Evolutionary conservation across 2,113 vertebrate species (phyloP).

Genomic region (Silurus asotus): DNA sequence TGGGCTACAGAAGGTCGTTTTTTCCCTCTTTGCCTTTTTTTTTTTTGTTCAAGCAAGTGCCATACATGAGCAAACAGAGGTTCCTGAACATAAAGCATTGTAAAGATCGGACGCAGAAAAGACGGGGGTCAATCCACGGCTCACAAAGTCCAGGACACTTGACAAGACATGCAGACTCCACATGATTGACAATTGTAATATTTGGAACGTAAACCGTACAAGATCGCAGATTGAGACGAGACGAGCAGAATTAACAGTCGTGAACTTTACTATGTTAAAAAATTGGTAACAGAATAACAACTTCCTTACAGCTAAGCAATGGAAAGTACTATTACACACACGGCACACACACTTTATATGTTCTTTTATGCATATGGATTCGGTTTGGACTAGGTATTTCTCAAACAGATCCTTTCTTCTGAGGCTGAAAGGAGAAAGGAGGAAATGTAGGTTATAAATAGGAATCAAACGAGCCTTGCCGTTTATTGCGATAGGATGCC

Average conservation of each 20-base stretch:
- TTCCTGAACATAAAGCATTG: slow-evolving; percentile 30
- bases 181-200: slow-evolving; percentile 62
- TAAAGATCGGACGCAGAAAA: slow-evolving; percentile 13
- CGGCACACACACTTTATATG: slow-evolving; percentile 47
- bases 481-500: slow-evolving; percentile 75
- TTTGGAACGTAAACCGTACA: slow-evolving; percentile 58
- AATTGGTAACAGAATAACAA: slow-evolving; percentile 58
- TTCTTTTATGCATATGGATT: slow-evolving; percentile 69
- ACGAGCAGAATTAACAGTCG: slow-evolving; percentile 50
- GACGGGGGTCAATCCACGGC: neutral
- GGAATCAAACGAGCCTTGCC: slow-evolving; percentile 73
- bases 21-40: neutral
- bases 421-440: slow-evolving; percentile 65
- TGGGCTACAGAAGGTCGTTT: slow-evolving; percentile 64
- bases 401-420: slow-evolving; percentile 65
- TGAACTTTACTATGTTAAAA: slow-evolving; percentile 55
- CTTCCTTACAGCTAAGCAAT: slow-evolving; percentile 48
- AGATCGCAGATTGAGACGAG: slow-evolving; percentile 46
- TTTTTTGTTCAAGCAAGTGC: slow-evolving; percentile 42
- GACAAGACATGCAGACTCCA: slow-evolving; percentile 9
- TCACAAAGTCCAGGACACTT: slow-evolving; percentile 3
- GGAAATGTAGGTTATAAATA: slow-evolving; percentile 81
- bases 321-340: neutral
- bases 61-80: slow-evolving; percentile 63
- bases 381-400: slow-evolving; percentile 70